Evolutionary conservation across 2,797 vertebrate genomes (phyloP), one percentile per base, ranked within the genome.

Genomic region (Macropus fuliginosus): DNA sequence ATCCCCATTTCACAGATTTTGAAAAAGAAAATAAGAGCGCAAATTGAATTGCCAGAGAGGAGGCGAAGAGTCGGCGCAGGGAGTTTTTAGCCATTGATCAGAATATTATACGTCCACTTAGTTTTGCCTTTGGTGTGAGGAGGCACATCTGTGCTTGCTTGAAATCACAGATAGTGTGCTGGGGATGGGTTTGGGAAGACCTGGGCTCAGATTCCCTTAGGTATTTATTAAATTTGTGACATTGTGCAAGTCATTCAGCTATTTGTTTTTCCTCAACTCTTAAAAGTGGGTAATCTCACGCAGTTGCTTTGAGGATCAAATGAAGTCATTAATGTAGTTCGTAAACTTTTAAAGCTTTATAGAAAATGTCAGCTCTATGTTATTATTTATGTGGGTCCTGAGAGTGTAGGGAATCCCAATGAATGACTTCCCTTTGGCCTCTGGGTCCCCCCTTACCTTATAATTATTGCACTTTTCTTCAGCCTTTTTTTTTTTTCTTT

Each of bases 31-130:
- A 74, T 94, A 91, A 24, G 12, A 57, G n/a, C 66, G 4, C 90
- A 57, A 29, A 56, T 97, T 66, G 66, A 81, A 92, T 93, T 92
- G 74, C 92, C 16, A n/a, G 89, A 96, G 54, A 31, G 52, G 54
- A 34, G 16, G 46, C 59, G 56, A 74, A 74, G 56, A 91, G 5
- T 56, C 2, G 29, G 59, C 40, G 5, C 8, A 74, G 14, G n/a
- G 13, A 40, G 13, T 40, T 74, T 40, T 74, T n/a, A 74, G 66
- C 24, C 66, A 74, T 5, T 74, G 21, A 81, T 24, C n/a, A 46
- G 1, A 81, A 81, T 46, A 21, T 81, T 81, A 46, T 18, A 81
- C 21, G 24, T 81, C 18, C 24, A 24, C 74, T 81, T 66, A 66
- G 12, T 66, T 66, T 18, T 18, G 1, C 62, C 14, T 66, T 66